Percentiles rank a stretch among this genome's conserved stretches.
phyloP scores from a whole-genome alignment of 2,113 vertebrate species.

The Diadophis punctatus region DNA sequence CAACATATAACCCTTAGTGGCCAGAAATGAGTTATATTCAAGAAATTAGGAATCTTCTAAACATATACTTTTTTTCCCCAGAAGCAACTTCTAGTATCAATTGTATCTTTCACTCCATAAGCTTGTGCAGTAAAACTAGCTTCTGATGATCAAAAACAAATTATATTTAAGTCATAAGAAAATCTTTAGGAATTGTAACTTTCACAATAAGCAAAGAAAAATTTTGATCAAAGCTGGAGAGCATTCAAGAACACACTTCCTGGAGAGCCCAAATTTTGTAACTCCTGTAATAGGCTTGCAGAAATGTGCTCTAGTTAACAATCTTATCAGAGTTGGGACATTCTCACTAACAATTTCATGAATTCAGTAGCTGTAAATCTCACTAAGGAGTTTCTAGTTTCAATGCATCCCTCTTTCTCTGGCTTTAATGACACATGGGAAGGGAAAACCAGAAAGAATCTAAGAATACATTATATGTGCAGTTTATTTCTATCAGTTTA shows the following conservation, averaged over 20 bases:
- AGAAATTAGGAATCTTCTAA: not conserved
- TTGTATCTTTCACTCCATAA: not conserved
- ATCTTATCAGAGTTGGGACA: not conserved
- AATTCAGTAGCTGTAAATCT: not conserved
- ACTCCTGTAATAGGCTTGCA: not conserved
- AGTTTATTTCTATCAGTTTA: not conserved
- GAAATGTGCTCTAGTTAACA: not conserved
- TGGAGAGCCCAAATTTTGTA: not conserved
- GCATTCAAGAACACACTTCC: not conserved
- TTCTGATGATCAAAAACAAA: not conserved
- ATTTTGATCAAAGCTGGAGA: not conserved
- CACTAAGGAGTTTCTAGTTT: not conserved
- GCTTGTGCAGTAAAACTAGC: not conserved
- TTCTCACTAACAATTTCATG: not conserved
- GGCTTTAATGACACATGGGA: not conserved
- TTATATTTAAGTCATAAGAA: not conserved
- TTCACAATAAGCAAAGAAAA: not conserved
- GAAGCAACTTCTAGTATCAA: not conserved
- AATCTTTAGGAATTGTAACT: not conserved
- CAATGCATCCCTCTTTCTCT: not conserved
- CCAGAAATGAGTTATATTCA: not conserved
- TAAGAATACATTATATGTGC: not conserved
- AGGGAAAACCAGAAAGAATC: not conserved
- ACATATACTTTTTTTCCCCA: not conserved
- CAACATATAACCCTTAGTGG: not conserved